Evolutionary conservation across 2,888 invertebrate genomes (phyloP).

Genomic region (Nomada ferruginata): DNA sequence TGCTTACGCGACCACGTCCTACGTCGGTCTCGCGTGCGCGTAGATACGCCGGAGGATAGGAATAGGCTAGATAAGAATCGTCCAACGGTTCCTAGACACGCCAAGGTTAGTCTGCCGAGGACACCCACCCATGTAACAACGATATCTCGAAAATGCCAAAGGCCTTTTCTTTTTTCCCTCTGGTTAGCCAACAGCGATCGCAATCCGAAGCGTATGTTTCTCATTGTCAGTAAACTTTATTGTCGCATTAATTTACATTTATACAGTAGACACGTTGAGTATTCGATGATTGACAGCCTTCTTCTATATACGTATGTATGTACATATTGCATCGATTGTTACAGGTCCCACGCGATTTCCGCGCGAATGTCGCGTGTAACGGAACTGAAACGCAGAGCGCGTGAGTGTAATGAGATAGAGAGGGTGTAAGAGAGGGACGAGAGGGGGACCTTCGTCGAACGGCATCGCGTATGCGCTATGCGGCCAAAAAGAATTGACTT

Average conservation of each 20-base stretch:
- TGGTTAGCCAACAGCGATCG: background rate
- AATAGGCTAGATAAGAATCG: slow-evolving; percentile 39
- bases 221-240: slow-evolving; percentile 63
- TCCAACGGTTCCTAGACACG: slow-evolving; percentile 5
- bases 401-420: background rate
- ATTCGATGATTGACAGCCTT: slow-evolving; percentile 60
- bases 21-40: background rate
- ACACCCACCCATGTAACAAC: background rate
- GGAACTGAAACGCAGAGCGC: background rate
- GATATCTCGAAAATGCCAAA: background rate
- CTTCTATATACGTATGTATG: slow-evolving; percentile 61
- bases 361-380: background rate
- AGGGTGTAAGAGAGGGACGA: no score
- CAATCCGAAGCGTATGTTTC: slow-evolving; percentile 26
- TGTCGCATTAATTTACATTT: slow-evolving; percentile 79
- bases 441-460: no score
- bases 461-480: no score
- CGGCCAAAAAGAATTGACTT: no score
- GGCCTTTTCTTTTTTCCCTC: background rate
- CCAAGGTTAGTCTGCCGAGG: slow-evolving; percentile 37
- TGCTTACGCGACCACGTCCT: slow-evolving; percentile 7
- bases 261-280: slow-evolving; percentile 72
- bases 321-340: slow-evolving; percentile 1
- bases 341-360: background rate
- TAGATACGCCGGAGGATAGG: slow-evolving; percentile 15